phyloP scores from a whole-genome alignment of 2,888 invertebrate species.

The Rotaria macrura region DNA sequence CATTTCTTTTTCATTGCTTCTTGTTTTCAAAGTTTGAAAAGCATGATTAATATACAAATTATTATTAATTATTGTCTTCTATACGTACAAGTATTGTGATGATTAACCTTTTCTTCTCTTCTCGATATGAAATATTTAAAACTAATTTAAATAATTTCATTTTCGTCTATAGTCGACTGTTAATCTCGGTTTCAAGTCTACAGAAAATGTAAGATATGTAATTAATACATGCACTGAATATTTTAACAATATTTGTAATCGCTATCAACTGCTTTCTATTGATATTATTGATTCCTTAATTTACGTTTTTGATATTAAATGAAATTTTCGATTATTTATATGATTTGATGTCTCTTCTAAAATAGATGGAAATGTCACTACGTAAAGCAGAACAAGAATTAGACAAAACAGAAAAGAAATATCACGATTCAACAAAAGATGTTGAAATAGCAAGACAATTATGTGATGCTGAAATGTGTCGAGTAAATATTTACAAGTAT shows the following conservation, averaged over 20 bases:
- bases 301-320: too few relatives aligned
- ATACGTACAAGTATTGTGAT: too few relatives aligned
- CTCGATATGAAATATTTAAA: background rate
- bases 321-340: too few relatives aligned
- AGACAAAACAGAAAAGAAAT: conserved; percentile 26
- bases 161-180: background rate
- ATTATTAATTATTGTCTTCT: too few relatives aligned
- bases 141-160: background rate
- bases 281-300: too few relatives aligned
- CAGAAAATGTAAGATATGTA: background rate
- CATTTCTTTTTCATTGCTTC: too few relatives aligned
- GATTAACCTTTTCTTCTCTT: too few relatives aligned
- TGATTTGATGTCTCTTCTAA: background rate
- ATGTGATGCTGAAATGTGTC: conserved; percentile 10
- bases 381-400: conserved; percentile 21
- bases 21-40: too few relatives aligned
- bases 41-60: too few relatives aligned
- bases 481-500: background rate
- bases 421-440: conserved; percentile 17
- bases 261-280: background rate
- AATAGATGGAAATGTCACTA: conserved; percentile 21
- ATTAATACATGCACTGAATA: background rate
- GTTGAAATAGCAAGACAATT: conserved; percentile 29
- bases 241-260: background rate
- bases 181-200: background rate